Base-by-base conservation (phyloP, 2,797 vertebrate species). In the Merluccius polli region DNA sequence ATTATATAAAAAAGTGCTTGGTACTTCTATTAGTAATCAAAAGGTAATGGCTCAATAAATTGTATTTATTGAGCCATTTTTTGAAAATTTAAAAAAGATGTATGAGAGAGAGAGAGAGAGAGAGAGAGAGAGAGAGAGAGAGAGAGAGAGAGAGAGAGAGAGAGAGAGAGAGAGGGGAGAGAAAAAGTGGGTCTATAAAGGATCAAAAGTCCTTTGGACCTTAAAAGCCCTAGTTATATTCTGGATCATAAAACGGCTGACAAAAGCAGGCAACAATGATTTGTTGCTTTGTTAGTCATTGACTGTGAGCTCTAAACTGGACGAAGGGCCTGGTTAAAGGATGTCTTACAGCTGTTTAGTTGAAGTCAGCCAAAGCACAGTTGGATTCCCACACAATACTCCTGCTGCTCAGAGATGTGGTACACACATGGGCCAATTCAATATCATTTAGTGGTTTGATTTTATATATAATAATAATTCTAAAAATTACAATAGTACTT, bases 321-420 rank as follows among this genome's bases (percentile, higher is more conserved):
- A 27, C 59, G 59, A 27, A 65, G 31, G 1, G 16, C 59, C 65
- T 21, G 48, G 38, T 44, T 72, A 72, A 77, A 70, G 70, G 52
- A 74, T 81, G 78, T 71, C 68, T 78, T 76, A 73, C 80, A 86
- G 77, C 74, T 82, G 78, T 81, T 44, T 35, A 71, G 68, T 38
- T 68, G 71, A 32, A 67, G 21, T 29, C 32, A 68, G 29, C 32
- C 75, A 32, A 2, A 65, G 72, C 73, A 86, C 79, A 77, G 71
- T 78, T 84, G 85, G 1, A 77, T 76, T 18, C 24, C n/a, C 38
- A 36, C 76, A 74, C 65, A 21, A n/a, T 59, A 71, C 21, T 24
- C 75, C 74, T 38, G 69, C 59, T 35, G 44, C 29, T 10, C 30
- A 68, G 11, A 77, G 75, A 52, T 15, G 72, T 81, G 87, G 63